These are phyloP conservation scores for Xestia c-nigrum DNA, from an alignment of 2,888 invertebrate species.

Conservation along the genomic window DNA sequence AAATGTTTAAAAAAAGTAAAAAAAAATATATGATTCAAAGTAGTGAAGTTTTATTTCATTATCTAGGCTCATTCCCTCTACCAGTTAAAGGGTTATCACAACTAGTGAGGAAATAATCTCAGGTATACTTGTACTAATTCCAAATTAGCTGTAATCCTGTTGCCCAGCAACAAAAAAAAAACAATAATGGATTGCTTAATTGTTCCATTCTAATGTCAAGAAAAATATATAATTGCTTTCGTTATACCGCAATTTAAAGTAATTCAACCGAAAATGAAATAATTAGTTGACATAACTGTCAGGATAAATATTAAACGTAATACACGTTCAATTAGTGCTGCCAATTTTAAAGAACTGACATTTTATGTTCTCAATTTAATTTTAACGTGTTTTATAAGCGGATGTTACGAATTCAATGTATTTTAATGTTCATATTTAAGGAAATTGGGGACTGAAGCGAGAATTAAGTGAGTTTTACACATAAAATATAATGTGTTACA, in stretches of 20 bases:
- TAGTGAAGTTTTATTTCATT: too few relatives aligned
- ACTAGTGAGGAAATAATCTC: too few relatives aligned
- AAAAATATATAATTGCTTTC: background rate
- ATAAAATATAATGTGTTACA: background rate
- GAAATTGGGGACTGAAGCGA: background rate
- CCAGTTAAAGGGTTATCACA: too few relatives aligned
- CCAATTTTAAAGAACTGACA: conserved; percentile 27
- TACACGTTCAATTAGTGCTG: conserved; percentile 22
- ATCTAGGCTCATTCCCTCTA: too few relatives aligned
- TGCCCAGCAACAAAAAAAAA: background rate
- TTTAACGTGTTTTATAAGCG: background rate
- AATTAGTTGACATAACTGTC: conserved; percentile 31
- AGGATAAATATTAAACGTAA: conserved; percentile 37
- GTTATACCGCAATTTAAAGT: conserved; percentile 22
- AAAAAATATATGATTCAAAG: too few relatives aligned
- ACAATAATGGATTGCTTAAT: background rate
- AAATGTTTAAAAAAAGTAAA: too few relatives aligned
- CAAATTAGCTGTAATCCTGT: too few relatives aligned
- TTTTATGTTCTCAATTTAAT: conserved; percentile 14
- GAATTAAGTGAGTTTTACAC: background rate
- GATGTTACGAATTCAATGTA: conserved; percentile 20
- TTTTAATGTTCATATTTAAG: conserved; percentile 3
- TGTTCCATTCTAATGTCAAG: background rate
- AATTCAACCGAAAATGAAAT: conserved; percentile 2
- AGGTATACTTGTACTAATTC: too few relatives aligned